Evolutionary conservation across 2,797 vertebrate species (phyloP), one percentile per base, ranked within the genome.

Genomic region (Darevskia mixta): DNA sequence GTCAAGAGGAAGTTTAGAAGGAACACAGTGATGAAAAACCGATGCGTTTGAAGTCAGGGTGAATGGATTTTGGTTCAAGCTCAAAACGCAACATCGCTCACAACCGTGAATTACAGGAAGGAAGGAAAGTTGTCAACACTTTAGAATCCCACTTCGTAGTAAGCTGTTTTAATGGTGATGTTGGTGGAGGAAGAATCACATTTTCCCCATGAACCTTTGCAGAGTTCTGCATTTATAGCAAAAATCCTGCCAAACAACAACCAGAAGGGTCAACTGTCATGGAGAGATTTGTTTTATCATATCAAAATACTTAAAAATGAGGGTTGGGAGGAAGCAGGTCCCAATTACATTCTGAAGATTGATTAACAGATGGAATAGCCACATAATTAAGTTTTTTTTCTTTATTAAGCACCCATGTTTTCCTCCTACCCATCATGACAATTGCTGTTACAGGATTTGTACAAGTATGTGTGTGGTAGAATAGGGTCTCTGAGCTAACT

Each of bases 371-470:
- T 23, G 20, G 80, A 87, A 90, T 86, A 81, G 89, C 73, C 80
- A 90, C 83, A 92, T 92, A 86, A 94, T 93, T 93, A 92, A 72
- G 15, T 82, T 49, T 85, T 49, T 85, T 1, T 35, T 61, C 78
- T 67, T 78, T 78, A 43, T n/a, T 23, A 85, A 6, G 13, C 49
- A 55, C 49, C 49, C 13, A 55, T 55, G 32, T 10, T 75, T n/a
- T 81, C 58, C 79, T 61, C 35, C 58, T 49, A 13, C 45, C 11
- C 3, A 55, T 55, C 49, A 55, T 13, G 49, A 15, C 49, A 55
- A 55, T 55, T 55, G 49, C 49, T 55, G 49, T 55, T 55, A 55
- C 49, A 55, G 49, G 49, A 55, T 55, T 55, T 55, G 13, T 13
- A 55, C 49, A 55, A 55, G 13, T 55, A 55, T 15, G 49, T 55